Evolutionary conservation across 2,113 vertebrate genomes (phyloP).

Genomic region (Dryoscopus gambensis): DNA sequence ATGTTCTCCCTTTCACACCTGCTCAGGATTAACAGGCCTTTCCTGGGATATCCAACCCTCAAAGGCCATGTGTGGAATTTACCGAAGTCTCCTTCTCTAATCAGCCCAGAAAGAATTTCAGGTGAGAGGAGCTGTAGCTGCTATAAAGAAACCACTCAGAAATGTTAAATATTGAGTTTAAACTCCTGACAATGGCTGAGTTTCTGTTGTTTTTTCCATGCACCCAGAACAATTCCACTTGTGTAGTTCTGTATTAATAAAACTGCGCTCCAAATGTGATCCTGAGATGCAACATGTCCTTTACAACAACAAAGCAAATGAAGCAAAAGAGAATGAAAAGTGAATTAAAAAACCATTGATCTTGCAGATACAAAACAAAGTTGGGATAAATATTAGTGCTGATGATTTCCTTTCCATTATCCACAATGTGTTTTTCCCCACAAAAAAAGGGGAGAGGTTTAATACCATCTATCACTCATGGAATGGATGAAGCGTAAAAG

Average conservation of each 20-base stretch:
- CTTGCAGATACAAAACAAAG: slow-evolving; percentile 9
- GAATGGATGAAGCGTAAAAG: slow-evolving; percentile 53
- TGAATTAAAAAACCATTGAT: slow-evolving; percentile 35
- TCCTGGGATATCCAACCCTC: not conserved
- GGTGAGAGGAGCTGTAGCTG: not conserved
- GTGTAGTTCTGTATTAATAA: not conserved
- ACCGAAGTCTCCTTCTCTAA: not conserved
- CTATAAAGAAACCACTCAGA: not conserved
- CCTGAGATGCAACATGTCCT: not conserved
- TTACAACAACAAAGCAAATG: slow-evolving; percentile 26
- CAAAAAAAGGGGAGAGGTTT: not conserved
- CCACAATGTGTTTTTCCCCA: not conserved
- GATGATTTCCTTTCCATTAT: slow-evolving; percentile 45
- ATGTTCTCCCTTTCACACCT: not conserved
- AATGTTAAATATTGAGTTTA: not conserved
- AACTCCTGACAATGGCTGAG: not conserved
- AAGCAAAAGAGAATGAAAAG: slow-evolving; percentile 23
- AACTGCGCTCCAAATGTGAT: not conserved
- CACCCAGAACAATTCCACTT: not conserved
- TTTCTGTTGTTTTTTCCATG: not conserved
- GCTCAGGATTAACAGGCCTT: not conserved
- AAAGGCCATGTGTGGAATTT: not conserved
- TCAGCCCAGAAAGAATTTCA: not conserved
- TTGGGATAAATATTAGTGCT: slow-evolving; percentile 23
- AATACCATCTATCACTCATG: slow-evolving; percentile 46